These are phyloP conservation scores for Podarcis cretensis DNA, from an alignment of 2,113 vertebrate genomes.

Conservation along the genomic window DNA sequence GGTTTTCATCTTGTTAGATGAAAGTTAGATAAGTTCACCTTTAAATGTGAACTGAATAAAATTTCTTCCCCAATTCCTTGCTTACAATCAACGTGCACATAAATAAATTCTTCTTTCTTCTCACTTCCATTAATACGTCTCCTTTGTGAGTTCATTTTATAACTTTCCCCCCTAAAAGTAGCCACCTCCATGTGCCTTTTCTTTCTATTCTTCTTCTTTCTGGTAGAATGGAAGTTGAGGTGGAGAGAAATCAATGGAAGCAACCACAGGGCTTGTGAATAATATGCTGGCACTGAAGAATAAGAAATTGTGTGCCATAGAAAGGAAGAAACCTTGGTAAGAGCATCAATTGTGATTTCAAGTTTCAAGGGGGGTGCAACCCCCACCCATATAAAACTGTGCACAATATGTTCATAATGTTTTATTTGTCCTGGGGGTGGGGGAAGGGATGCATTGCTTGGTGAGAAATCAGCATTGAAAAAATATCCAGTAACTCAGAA, in stretches of 20 bases:
- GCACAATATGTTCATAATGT: not conserved
- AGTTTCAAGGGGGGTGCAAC: constrained; percentile 20
- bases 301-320: not conserved
- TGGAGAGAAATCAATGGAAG: constrained; percentile 31
- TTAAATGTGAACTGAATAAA: no score
- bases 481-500: no score
- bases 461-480: no score
- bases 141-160: not conserved
- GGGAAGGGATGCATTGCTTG: no score
- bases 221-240: not conserved
- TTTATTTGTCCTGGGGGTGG: no score
- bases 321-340: constrained; percentile 29
- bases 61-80: no score
- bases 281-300: constrained; percentile 32
- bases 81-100: not conserved
- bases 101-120: no score
- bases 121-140: not conserved
- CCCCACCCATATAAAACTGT: constrained; percentile 31
- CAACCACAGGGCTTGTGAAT: not conserved
- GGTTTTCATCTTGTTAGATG: no score
- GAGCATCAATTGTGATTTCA: constrained; percentile 50
- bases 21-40: no score
- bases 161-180: not conserved
- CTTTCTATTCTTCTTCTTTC: not conserved
- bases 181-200: not conserved